These are phyloP conservation scores for Sylvietta virens DNA, from an alignment of 2,113 vertebrate genomes.

Conservation along the genomic window DNA sequence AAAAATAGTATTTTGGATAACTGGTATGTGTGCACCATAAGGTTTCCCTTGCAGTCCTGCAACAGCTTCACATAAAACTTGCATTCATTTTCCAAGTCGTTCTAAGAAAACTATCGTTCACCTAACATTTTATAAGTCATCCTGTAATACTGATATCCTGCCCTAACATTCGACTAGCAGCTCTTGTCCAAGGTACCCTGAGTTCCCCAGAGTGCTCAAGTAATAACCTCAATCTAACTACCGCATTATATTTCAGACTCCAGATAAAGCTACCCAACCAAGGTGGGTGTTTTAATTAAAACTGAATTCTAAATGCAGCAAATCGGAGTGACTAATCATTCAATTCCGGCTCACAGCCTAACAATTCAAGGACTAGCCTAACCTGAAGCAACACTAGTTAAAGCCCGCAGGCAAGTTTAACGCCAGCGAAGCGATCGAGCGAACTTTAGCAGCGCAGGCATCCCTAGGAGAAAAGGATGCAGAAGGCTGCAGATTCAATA, in stretches of 20 bases:
- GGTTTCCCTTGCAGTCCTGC: not conserved
- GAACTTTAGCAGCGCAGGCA: not conserved
- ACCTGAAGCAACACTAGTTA: not conserved
- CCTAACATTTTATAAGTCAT: not conserved
- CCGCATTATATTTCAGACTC: not conserved
- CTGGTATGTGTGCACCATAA: rapidly evolving
- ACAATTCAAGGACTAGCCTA: not conserved
- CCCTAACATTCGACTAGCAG: not conserved
- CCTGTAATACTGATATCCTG: not conserved
- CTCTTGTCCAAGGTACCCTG: slow-evolving; percentile 48
- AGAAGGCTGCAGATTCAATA: not conserved
- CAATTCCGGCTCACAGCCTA: not conserved
- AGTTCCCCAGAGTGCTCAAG: not conserved
- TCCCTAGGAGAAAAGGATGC: not conserved
- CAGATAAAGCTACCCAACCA: too few relatives aligned
- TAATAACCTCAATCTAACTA: not conserved
- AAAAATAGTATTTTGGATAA: not conserved
- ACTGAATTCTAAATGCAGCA: not conserved
- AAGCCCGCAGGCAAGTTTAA: not conserved
- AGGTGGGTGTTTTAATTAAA: not conserved
- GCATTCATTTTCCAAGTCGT: not conserved
- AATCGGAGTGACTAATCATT: rapidly evolving
- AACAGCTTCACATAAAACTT: not conserved
- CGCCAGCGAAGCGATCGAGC: rapidly evolving
- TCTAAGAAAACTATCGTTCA: not conserved